A percentile compares a stretch with the other conserved stretches of the same genome.
Conservation (phyloP, 2,113 vertebrate species). For the Sakesphorus luctuosus region DNA sequence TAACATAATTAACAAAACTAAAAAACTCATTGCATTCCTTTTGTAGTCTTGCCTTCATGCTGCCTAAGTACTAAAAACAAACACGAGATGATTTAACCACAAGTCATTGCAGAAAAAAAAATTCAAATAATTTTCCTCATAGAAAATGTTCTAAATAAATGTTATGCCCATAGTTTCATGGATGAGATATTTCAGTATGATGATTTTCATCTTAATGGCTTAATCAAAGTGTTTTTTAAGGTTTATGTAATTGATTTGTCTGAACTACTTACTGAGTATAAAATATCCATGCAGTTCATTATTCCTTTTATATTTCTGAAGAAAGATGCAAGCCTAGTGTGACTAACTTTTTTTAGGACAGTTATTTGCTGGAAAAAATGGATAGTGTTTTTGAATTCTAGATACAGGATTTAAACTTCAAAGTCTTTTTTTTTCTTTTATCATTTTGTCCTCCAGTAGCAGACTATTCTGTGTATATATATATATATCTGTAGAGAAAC, state of each 20-base stretch:
- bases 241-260: neutral
- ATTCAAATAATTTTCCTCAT: neutral
- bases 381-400: neutral
- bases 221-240: constrained; percentile 3
- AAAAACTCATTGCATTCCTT: neutral
- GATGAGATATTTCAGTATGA: neutral
- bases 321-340: neutral
- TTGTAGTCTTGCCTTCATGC: neutral
- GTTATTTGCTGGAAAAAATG: neutral
- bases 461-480: neutral
- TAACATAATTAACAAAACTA: neutral
- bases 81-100: neutral
- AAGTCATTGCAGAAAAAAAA: neutral
- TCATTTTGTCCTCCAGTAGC: neutral
- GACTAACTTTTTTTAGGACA: neutral
- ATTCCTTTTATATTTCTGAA: neutral
- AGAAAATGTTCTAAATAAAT: neutral
- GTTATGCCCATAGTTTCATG: neutral
- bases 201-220: neutral
- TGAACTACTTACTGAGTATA: neutral
- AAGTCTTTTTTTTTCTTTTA: constrained; percentile 3
- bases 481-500: neutral
- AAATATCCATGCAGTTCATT: neutral
- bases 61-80: neutral
- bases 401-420: constrained; percentile 5